A percentile compares a stretch with the other conserved stretches of the same genome.
Evolutionary conservation across 2,888 invertebrate species (phyloP).

Genomic region (Cyclophora punctaria): DNA sequence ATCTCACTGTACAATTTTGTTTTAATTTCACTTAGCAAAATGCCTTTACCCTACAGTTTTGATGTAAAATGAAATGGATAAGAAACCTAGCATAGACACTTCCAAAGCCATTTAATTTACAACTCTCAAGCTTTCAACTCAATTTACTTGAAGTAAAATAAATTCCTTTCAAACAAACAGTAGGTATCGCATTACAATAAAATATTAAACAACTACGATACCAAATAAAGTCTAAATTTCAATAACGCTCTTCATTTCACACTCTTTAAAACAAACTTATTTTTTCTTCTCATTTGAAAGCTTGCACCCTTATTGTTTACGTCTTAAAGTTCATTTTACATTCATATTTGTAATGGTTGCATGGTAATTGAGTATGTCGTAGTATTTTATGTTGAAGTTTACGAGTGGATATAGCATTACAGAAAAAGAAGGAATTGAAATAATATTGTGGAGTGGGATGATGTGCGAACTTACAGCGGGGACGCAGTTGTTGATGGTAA

Average conservation of each 20-base stretch:
- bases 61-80: no score
- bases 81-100: no score
- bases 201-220: slow-evolving; percentile 33
- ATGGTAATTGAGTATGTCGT: slow-evolving; percentile 28
- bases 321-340: slow-evolving; percentile 12
- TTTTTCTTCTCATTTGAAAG: background rate
- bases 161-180: background rate
- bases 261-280: slow-evolving; percentile 16
- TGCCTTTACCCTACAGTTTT: no score
- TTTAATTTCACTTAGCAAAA: no score
- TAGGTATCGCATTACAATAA: slow-evolving; percentile 46
- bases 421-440: slow-evolving; percentile 39
- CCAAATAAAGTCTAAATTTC: slow-evolving; percentile 49
- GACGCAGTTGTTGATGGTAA: no score
- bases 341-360: slow-evolving; percentile 5
- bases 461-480: background rate
- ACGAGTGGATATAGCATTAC: slow-evolving; percentile 51
- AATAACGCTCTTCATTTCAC: slow-evolving; percentile 51
- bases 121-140: no score
- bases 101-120: no score
- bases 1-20: no score
- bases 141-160: no score
- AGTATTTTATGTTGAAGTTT: slow-evolving; percentile 53
- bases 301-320: background rate
- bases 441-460: slow-evolving; percentile 29